Evolutionary conservation across 2,888 invertebrate genomes (phyloP).

Genomic region (Pyrgus malvae): DNA sequence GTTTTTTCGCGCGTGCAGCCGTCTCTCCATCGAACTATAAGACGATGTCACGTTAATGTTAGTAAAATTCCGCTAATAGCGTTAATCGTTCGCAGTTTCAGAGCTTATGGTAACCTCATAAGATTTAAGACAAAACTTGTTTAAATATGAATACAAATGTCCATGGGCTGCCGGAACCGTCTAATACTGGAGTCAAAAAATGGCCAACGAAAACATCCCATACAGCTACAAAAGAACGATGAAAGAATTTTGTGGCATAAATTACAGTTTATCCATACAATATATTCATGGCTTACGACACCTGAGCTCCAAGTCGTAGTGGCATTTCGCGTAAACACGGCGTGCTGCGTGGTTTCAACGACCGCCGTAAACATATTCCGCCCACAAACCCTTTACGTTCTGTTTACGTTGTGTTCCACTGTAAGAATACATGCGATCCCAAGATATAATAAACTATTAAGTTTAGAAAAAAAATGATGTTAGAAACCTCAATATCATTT

Average conservation of each 20-base stretch:
- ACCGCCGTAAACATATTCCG: conserved; percentile 22
- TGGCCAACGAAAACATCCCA: too few species aligned
- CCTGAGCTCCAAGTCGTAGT: conserved; percentile 7
- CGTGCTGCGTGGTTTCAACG: conserved; percentile 4
- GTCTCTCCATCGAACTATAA: too few species aligned
- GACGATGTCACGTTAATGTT: too few species aligned
- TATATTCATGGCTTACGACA: conserved; percentile 11
- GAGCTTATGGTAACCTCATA: too few species aligned
- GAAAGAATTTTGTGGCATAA: neutral
- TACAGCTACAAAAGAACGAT: too few species aligned
- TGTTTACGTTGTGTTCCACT: conserved; percentile 6
- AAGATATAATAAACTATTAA: neutral
- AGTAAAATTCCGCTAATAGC: too few species aligned
- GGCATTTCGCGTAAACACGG: conserved; percentile 22
- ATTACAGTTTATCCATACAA: conserved; percentile 10
- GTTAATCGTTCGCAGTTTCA: too few species aligned
- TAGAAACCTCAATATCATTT: neutral
- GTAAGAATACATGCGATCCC: neutral
- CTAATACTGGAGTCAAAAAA: too few species aligned
- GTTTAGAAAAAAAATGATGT: neutral
- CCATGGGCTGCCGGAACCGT: too few species aligned
- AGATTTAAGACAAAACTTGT: too few species aligned
- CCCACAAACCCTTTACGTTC: conserved; percentile 10
- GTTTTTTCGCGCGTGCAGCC: too few species aligned
- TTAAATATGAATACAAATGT: too few species aligned